Conservation (phyloP, 2,113 vertebrate species). For the Caranx melampygus region DNA sequence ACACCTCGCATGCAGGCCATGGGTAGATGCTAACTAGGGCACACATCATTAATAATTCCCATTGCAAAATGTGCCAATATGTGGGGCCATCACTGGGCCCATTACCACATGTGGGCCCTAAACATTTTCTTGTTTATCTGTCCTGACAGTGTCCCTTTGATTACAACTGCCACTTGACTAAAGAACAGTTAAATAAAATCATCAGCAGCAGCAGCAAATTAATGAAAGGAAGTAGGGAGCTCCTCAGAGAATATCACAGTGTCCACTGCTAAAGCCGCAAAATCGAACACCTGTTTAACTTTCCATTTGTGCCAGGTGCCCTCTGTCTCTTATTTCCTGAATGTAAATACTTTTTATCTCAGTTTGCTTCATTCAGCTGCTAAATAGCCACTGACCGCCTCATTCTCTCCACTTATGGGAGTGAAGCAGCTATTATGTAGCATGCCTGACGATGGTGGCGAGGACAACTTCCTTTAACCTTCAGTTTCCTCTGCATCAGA, state of each 20-base stretch:
- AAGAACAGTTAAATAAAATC: background rate
- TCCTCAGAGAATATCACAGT: slow-evolving; percentile 5
- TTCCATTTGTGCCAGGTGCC: slow-evolving; percentile 10
- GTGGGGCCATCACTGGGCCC: too few relatives aligned
- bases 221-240: background rate
- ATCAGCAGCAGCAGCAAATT: background rate
- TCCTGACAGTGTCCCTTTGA: too few relatives aligned
- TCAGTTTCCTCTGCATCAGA: slow-evolving; percentile 67
- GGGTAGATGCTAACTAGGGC: too few relatives aligned
- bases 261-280: background rate
- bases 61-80: too few relatives aligned
- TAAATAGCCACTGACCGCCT: slow-evolving; percentile 48
- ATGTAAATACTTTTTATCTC: slow-evolving; percentile 57
- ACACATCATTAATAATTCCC: too few relatives aligned
- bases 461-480: slow-evolving; percentile 79
- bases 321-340: slow-evolving; percentile 11
- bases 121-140: too few relatives aligned
- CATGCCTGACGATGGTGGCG: slow-evolving; percentile 31
- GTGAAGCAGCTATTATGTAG: slow-evolving; percentile 58
- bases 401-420: slow-evolving; percentile 38
- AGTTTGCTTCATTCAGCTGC: slow-evolving; percentile 61
- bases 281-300: slow-evolving; percentile 1
- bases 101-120: too few relatives aligned
- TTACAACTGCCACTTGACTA: background rate
- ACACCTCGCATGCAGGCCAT: too few relatives aligned